Evolutionary conservation across 1,140 invertebrate genomes (phyloP).

Genomic region (Heterodera schachtii): DNA sequence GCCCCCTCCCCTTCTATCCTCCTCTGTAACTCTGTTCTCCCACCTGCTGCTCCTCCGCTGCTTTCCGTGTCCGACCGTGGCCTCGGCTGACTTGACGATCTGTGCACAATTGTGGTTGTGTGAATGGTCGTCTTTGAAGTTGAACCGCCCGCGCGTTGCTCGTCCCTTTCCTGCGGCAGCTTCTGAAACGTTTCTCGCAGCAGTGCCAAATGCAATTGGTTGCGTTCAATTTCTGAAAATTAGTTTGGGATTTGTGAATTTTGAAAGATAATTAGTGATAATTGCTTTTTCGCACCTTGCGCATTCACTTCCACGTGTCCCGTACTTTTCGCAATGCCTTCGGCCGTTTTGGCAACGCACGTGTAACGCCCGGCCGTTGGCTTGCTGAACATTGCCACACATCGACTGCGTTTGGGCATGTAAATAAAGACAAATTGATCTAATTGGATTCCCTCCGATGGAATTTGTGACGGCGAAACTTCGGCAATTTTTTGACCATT

Average conservation of each 20-base stretch:
- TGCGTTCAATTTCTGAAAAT: constrained; percentile 9
- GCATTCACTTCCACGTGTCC: constrained; percentile 57
- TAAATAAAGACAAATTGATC: constrained; percentile 50
- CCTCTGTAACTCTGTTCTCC: not conserved
- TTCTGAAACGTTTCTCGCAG: not conserved
- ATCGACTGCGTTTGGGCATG: constrained; percentile 55
- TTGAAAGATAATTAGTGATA: too few species aligned
- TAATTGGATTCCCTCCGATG: constrained; percentile 14
- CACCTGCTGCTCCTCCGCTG: not conserved
- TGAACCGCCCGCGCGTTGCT: not conserved
- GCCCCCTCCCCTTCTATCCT: too few species aligned
- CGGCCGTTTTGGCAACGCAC: constrained; percentile 60
- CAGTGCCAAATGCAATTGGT: constrained; percentile 12
- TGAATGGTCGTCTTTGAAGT: constrained; percentile 47
- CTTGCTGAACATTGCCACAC: constrained; percentile 56
- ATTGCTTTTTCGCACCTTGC: too few species aligned
- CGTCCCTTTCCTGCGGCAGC: not conserved
- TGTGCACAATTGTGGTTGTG: constrained; percentile 25
- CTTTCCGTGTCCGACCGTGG: constrained; percentile 27
- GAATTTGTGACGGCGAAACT: constrained; percentile 16
- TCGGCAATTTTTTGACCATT: constrained; percentile 49
- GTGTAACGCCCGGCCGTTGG: constrained; percentile 48
- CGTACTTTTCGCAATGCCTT: constrained; percentile 55
- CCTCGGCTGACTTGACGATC: constrained; percentile 46
- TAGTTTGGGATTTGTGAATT: too few species aligned